These are phyloP conservation scores for Hydra vulgaris DNA, from an alignment of 30 jellyfish, hydroid and myxozoan genomes.

Conservation along the genomic window DNA sequence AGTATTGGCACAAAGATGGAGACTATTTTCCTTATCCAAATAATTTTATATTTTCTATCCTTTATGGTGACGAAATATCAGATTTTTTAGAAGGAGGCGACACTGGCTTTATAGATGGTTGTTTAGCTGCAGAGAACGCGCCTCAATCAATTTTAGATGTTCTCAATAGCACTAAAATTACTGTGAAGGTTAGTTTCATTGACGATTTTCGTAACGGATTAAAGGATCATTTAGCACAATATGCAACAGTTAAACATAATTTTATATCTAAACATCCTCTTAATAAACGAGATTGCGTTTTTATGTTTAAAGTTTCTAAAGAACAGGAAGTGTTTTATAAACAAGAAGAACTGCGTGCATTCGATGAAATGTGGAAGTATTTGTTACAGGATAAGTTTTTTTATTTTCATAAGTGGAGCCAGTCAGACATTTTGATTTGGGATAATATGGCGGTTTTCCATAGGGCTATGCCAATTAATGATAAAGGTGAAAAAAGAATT, in stretches of 20 bases:
- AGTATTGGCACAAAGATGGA: slow-evolving; percentile 15
- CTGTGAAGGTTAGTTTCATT: neutral
- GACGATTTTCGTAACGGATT: slow-evolving; percentile 1
- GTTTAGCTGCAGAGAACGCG: neutral
- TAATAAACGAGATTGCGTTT: neutral
- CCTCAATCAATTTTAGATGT: neutral
- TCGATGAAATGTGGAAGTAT: slow-evolving; percentile 3
- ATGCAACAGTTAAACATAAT: neutral
- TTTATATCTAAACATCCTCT: neutral
- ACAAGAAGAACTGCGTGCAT: neutral
- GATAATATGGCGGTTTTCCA: slow-evolving; percentile 12
- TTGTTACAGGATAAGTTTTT: neutral
- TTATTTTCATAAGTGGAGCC: neutral
- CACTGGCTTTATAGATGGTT: slow-evolving; percentile 9
- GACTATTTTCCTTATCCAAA: neutral
- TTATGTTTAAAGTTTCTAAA: neutral
- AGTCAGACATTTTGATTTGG: slow-evolving; percentile 7
- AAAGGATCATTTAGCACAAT: neutral
- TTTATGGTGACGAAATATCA: neutral
- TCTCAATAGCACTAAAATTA: neutral
- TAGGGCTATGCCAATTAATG: neutral
- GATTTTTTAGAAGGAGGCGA: neutral
- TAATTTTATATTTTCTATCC: neutral
- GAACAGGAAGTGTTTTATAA: neutral
- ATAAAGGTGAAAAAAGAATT: neutral